phyloP scores from a whole-genome alignment of 2,888 invertebrate species.

The Tortricodes alternella region DNA sequence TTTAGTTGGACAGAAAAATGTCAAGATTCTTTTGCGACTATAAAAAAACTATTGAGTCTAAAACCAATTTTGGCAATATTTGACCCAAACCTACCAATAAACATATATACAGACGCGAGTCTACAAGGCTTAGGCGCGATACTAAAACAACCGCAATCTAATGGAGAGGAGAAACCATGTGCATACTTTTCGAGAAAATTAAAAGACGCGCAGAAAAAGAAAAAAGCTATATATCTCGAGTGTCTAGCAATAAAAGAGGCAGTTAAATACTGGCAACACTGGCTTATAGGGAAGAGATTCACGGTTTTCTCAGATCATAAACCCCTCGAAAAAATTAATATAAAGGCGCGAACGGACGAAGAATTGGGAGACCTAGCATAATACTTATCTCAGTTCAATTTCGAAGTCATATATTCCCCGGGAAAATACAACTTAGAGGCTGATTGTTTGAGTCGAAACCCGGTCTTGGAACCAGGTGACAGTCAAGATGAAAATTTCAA shows the following conservation, averaged over 20 bases:
- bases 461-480: not conserved
- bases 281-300: slow-evolving; percentile 3
- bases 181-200: slow-evolving; percentile 32
- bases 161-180: slow-evolving; percentile 23
- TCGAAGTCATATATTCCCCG: not conserved
- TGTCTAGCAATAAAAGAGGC: slow-evolving; percentile 21
- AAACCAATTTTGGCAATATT: not conserved
- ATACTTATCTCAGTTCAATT: not conserved
- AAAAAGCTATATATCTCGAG: slow-evolving; percentile 20
- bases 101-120: not conserved
- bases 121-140: not conserved
- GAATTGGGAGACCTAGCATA: not conserved
- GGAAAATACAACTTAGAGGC: not conserved
- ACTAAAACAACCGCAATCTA: not conserved
- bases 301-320: slow-evolving; percentile 10
- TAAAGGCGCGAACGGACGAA: not conserved
- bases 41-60: not conserved
- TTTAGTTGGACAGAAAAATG: slow-evolving; percentile 11
- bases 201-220: slow-evolving; percentile 20
- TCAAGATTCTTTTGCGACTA: not conserved
- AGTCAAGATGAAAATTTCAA: not conserved
- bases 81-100: not conserved
- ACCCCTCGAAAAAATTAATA: slow-evolving; percentile 24
- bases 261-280: slow-evolving; percentile 17
- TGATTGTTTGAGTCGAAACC: not conserved